Conservation (phyloP, 2,113 vertebrate species). For the Meleagris gallopavo region DNA sequence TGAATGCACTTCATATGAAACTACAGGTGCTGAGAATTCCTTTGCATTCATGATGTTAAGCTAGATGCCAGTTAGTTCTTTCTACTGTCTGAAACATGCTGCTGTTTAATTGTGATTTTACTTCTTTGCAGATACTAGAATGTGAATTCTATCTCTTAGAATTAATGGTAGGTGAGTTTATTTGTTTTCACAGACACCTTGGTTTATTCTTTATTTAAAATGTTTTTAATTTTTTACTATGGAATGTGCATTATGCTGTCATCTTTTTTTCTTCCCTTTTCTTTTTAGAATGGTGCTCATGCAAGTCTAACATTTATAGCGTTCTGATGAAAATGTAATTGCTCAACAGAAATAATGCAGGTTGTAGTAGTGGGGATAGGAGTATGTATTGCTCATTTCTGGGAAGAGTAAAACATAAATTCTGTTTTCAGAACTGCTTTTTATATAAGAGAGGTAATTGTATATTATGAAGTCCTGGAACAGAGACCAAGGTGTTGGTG, state of each 20-base stretch:
- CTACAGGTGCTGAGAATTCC: neutral
- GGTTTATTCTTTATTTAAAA: neutral
- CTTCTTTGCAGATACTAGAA: slow-evolving; percentile 91
- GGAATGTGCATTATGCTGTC: neutral
- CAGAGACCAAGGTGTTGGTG: neutral
- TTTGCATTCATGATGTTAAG: neutral
- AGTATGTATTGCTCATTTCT: neutral
- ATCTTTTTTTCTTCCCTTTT: neutral
- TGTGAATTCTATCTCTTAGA: slow-evolving; percentile 99
- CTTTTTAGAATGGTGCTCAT: neutral
- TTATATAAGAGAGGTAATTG: neutral
- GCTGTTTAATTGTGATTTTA: slow-evolving; percentile 22
- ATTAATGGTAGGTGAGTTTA: slow-evolving; percentile 89
- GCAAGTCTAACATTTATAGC: neutral
- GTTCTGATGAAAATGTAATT: neutral
- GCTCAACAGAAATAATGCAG: neutral
- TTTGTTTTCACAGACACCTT: neutral
- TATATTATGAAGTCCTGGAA: neutral
- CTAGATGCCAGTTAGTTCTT: neutral
- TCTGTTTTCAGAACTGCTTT: neutral
- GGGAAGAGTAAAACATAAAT: neutral
- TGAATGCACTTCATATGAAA: neutral
- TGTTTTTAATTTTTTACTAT: neutral
- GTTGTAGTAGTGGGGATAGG: neutral
- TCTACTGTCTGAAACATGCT: neutral